phyloP scores from a whole-genome alignment of 1,140 invertebrate species.

The Leptestheria dahalacensis region DNA sequence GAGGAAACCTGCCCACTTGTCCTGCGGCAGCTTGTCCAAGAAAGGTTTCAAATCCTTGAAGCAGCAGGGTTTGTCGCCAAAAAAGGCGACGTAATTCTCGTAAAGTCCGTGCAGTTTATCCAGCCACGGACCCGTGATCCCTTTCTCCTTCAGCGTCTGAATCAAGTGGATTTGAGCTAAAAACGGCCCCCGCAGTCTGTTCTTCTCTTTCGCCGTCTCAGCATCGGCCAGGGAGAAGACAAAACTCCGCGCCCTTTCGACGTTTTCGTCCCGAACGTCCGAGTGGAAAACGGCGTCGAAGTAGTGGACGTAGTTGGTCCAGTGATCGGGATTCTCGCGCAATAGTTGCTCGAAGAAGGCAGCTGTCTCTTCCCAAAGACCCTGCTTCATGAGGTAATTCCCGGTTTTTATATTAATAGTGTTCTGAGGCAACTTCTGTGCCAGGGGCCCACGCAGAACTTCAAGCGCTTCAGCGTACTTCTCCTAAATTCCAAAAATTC shows the following conservation, averaged over 20 bases:
- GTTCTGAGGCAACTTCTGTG: constrained; percentile 30
- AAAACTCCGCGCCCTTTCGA: background rate
- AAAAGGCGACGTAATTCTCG: constrained; percentile 58
- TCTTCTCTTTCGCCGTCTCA: constrained; percentile 25
- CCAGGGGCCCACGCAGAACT: constrained; percentile 58
- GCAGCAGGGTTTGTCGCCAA: constrained; percentile 66
- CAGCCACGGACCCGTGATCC: background rate
- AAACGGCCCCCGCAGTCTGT: constrained; percentile 54
- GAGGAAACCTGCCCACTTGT: constrained; percentile 20
- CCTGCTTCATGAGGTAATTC: constrained; percentile 51
- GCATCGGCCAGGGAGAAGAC: background rate
- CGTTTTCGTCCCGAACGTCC: background rate
- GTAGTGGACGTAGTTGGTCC: constrained; percentile 30
- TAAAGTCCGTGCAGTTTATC: constrained; percentile 24
- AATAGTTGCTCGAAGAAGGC: constrained; percentile 49
- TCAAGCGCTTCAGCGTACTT: constrained; percentile 68
- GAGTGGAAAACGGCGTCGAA: constrained; percentile 22
- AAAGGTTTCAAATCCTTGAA: constrained; percentile 64
- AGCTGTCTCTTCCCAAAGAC: constrained; percentile 54
- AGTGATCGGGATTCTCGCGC: constrained; percentile 38
- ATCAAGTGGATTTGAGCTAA: constrained; percentile 63
- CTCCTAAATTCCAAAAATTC: too few species aligned
- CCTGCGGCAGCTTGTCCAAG: constrained; percentile 29
- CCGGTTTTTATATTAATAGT: constrained; percentile 46
- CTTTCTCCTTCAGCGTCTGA: constrained; percentile 34